phyloP scores from a whole-genome alignment of 2,888 invertebrate genomes.

The Hypercompe scribonia region DNA sequence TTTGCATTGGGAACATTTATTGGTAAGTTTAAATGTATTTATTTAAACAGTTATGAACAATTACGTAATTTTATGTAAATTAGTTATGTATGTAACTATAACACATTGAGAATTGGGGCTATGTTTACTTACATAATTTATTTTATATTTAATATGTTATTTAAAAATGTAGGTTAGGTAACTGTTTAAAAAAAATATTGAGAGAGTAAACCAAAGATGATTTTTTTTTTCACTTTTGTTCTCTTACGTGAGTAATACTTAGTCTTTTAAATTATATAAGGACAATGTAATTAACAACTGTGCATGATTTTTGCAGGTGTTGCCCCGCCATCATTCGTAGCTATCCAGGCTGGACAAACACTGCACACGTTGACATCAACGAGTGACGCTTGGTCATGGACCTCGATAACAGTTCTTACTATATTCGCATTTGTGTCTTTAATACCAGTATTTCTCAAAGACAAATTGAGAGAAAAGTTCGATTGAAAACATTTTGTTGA shows the following conservation, averaged over 20 bases:
- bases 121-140: neutral
- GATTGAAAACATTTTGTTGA: constrained; percentile 83
- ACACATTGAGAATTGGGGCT: neutral
- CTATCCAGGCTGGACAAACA: constrained; percentile 99
- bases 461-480: constrained; percentile 92
- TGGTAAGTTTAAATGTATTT: constrained; percentile 82
- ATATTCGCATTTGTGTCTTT: constrained; percentile 94
- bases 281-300: neutral
- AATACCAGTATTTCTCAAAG: constrained; percentile 95
- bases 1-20: constrained; percentile 99
- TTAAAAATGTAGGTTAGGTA: neutral
- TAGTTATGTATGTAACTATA: neutral
- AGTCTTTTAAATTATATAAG: too few species aligned
- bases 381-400: constrained; percentile 95
- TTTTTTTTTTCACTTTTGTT: too few species aligned
- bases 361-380: constrained; percentile 96
- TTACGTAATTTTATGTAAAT: neutral
- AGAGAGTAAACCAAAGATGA: neutral
- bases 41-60: neutral
- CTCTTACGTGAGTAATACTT: too few species aligned
- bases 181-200: neutral
- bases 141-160: neutral
- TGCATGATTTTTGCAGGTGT: constrained; percentile 88
- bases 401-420: constrained; percentile 92
- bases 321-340: constrained; percentile 98